Base-by-base conservation (phyloP, 2,888 invertebrate genomes). In the Caradrina kadenii region DNA sequence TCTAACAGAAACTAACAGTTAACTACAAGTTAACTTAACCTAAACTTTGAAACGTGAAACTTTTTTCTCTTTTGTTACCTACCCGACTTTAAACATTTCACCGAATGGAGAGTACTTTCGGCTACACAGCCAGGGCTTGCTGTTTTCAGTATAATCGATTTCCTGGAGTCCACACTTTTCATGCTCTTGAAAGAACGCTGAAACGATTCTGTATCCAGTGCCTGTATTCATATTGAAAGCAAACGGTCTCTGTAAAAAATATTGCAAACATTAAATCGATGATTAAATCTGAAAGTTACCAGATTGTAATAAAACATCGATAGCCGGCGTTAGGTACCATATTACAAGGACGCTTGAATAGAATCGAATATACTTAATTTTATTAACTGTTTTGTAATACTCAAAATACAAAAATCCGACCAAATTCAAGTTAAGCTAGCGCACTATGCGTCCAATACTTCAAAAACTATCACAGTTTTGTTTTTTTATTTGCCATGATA, bases 131-230 rank as follows among this genome's bases (percentile, higher is more conserved):
- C 96, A 96, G 0, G 96, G 96, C 84, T 94, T 95, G 0, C 93
- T 91, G 0, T 95, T 94, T 81, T 96, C 94, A 13, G 96, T 86
- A 80, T 91, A 96, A 52, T 91, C 91, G 55, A 98, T 97, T 86
- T 97, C 97, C 65, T 96, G 96, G 13, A 97, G 91, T 0, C 96
- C 97, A 87, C 97, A 97, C 86, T 97, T 97, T 87, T 97, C 97
- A 73, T 96, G 96, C 84, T 97, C 97, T 35, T 93, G 92, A 87
- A 97, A 97, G 19, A 96, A 96, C 81, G 96, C 96, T 64, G 96
- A 96, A 5, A 97, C 95, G 1, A 97, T 82, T 87, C 96, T 96
- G 86, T 97, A 97, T 0, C 96, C 96, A 5, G 94, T 90, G 2
- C 96, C 96, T 3, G 93, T 80, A 81, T 97, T 97, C 86, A 96